Percentiles rank a stretch among this genome's conserved stretches.
Evolutionary conservation across 2,797 vertebrate genomes (phyloP).

Genomic region (Clarias platycephalus): DNA sequence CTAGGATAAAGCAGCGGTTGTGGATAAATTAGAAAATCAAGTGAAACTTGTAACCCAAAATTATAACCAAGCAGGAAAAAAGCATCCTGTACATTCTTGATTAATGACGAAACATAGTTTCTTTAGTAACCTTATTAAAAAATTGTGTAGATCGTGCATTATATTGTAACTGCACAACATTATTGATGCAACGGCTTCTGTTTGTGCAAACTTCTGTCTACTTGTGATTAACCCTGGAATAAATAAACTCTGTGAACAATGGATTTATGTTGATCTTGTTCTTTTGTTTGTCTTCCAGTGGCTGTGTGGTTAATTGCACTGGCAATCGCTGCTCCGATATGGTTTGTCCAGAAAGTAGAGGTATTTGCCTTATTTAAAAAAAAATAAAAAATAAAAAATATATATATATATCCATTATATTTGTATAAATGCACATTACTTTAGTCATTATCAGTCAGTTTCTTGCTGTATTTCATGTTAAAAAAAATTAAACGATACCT

Average conservation of each 20-base stretch:
- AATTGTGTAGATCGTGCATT: no score
- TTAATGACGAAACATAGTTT: no score
- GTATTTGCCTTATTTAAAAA: not conserved
- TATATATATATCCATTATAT: not conserved
- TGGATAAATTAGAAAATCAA: no score
- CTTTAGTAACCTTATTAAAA: no score
- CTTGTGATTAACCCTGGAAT: not conserved
- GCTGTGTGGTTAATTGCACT: constrained; percentile 54
- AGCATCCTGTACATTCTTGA: no score
- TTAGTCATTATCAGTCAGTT: not conserved
- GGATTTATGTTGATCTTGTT: not conserved
- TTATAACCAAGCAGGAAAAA: no score
- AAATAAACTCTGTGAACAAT: not conserved
- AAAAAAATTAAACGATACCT: not conserved
- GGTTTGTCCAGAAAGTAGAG: constrained; percentile 60
- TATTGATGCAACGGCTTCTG: not conserved
- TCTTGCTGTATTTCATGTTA: not conserved
- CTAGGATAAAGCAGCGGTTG: no score
- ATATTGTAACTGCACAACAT: not conserved
- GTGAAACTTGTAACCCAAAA: no score
- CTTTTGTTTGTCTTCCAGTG: constrained; percentile 35
- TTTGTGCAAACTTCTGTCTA: no score
- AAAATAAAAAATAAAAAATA: not conserved
- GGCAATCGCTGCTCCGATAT: constrained; percentile 57
- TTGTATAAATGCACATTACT: not conserved